A percentile compares a stretch with the other conserved stretches of the same genome.
These are phyloP conservation scores for Stegastes partitus DNA, from an alignment of 2,113 vertebrate species.

Conservation along the genomic window DNA sequence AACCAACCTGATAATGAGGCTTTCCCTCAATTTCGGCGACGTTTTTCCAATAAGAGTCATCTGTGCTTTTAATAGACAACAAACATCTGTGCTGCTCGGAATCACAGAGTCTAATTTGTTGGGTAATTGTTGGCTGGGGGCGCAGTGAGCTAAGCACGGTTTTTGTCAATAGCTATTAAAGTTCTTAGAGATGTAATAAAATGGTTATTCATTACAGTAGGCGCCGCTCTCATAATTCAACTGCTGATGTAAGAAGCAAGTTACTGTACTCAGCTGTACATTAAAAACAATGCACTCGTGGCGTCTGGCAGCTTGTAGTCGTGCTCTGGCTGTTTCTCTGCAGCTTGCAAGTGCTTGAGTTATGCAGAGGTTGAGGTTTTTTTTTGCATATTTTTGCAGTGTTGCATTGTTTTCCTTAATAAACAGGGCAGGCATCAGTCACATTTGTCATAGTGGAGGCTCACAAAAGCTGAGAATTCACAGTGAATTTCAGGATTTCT, in stretches of 20 bases:
- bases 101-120: slow-evolving; percentile 68
- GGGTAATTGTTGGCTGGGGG: slow-evolving; percentile 69
- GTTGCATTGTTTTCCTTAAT: too few species aligned
- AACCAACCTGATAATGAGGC: slow-evolving; percentile 78
- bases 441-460: too few species aligned
- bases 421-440: too few species aligned
- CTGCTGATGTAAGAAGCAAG: slow-evolving; percentile 14
- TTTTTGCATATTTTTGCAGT: too few species aligned
- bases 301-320: too few species aligned
- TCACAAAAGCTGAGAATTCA: too few species aligned
- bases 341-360: too few species aligned
- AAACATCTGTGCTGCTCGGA: slow-evolving; percentile 60
- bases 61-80: slow-evolving; percentile 74
- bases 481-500: too few species aligned
- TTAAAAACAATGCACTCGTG: too few species aligned
- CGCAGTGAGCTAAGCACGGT: slow-evolving; percentile 44
- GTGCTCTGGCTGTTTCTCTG: too few species aligned
- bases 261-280: background rate
- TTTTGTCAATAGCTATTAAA: slow-evolving; percentile 80
- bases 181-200: slow-evolving; percentile 60
- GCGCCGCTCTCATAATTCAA: slow-evolving; percentile 37
- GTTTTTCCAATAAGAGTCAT: slow-evolving; percentile 78
- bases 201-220: slow-evolving; percentile 58
- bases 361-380: too few species aligned
- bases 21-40: slow-evolving; percentile 71